A percentile compares a stretch with the other conserved stretches of the same genome.
These are phyloP conservation scores for Drosophila siamana DNA, from an alignment of 2,888 invertebrate genomes.

Conservation along the genomic window DNA sequence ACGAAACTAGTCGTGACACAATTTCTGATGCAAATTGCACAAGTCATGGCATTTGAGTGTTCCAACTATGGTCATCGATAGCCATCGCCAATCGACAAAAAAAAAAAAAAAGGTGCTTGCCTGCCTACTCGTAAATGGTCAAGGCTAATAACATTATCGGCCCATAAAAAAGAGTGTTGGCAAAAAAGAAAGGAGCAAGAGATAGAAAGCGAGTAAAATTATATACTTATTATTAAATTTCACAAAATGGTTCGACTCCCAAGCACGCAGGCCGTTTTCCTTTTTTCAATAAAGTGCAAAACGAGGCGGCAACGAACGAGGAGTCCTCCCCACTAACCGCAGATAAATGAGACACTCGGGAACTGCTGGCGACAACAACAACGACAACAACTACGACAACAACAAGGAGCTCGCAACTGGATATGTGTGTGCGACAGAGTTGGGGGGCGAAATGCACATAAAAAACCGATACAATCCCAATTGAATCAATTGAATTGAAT, in stretches of 20 bases:
- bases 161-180: slow-evolving; percentile 63
- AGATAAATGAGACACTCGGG: slow-evolving; percentile 79
- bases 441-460: slow-evolving; percentile 74
- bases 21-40: slow-evolving; percentile 73
- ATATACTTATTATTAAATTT: slow-evolving; percentile 69
- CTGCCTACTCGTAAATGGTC: slow-evolving; percentile 12
- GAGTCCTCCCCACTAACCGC: slow-evolving; percentile 58
- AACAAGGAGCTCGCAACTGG: slow-evolving; percentile 18
- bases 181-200: slow-evolving; percentile 8
- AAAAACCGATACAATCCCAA: slow-evolving; percentile 80
- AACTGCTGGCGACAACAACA: slow-evolving; percentile 43
- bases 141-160: slow-evolving; percentile 75
- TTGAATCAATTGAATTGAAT: slow-evolving; percentile 80
- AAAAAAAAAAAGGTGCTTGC: slow-evolving; percentile 12
- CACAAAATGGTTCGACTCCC: slow-evolving; percentile 48
- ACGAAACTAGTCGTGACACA: slow-evolving; percentile 77
- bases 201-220: slow-evolving; percentile 36
- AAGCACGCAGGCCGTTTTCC: slow-evolving; percentile 52
- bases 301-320: slow-evolving; percentile 33
- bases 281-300: slow-evolving; percentile 62
- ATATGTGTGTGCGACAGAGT: slow-evolving; percentile 61
- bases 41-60: slow-evolving; percentile 71
- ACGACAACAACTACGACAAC: slow-evolving; percentile 19
- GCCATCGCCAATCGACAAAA: slow-evolving; percentile 17
- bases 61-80: slow-evolving; percentile 37